Conservation (phyloP, 2,797 vertebrate genomes). For the Poecile montanus region DNA sequence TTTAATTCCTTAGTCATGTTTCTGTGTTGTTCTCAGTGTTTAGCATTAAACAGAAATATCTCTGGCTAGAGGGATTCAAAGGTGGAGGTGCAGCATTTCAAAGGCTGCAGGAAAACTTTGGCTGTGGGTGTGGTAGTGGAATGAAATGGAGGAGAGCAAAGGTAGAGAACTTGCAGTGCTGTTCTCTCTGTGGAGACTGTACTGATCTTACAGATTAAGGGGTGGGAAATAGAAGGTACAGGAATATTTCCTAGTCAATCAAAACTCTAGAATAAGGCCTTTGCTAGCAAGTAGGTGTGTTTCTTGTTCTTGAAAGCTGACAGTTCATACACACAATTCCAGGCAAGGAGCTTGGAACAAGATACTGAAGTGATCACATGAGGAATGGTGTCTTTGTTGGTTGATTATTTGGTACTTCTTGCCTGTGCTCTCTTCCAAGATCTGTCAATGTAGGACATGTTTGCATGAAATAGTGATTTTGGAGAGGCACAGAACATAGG, state of each 20-base stretch:
- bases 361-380: background rate
- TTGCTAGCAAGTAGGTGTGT: background rate
- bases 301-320: background rate
- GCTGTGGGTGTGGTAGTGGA: background rate
- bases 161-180: background rate
- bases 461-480: background rate
- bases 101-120: background rate
- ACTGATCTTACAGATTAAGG: background rate
- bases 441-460: background rate
- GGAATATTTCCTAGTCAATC: background rate
- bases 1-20: slow-evolving; percentile 42
- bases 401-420: background rate
- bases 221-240: background rate
- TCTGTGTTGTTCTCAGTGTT: slow-evolving; percentile 17
- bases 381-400: background rate
- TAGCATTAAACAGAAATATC: background rate
- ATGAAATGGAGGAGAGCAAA: background rate
- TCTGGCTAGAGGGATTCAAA: background rate
- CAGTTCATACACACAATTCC: background rate
- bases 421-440: background rate
- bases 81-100: background rate
- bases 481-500: background rate
- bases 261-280: background rate
- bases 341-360: background rate
- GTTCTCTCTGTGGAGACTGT: background rate